These are phyloP conservation scores for Pelecanus crispus DNA, from an alignment of 2,113 vertebrate species.

Conservation along the genomic window DNA sequence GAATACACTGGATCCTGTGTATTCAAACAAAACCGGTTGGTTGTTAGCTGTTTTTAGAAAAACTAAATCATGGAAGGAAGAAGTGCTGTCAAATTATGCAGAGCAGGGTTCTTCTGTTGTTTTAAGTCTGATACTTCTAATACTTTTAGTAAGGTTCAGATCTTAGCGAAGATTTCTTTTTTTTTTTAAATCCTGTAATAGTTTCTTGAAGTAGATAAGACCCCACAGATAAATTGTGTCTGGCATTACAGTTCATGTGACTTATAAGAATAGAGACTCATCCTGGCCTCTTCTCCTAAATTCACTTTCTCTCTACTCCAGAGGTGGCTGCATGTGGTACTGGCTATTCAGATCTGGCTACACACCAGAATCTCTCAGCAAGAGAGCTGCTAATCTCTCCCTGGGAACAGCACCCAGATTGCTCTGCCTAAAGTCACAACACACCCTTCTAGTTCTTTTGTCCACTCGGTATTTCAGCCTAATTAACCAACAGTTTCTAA, in stretches of 20 bases:
- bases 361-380: not conserved
- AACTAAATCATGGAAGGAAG: not conserved
- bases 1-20: not conserved
- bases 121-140: not conserved
- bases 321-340: not conserved
- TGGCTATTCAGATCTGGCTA: not conserved
- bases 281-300: not conserved
- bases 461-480: not conserved
- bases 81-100: not conserved
- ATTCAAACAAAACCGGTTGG: not conserved
- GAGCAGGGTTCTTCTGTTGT: not conserved
- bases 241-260: not conserved
- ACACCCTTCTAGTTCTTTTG: not conserved
- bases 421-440: conserved; percentile 15
- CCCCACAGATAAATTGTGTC: not conserved
- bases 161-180: not conserved
- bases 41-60: not conserved
- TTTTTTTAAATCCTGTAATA: not conserved
- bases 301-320: not conserved
- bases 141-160: not conserved
- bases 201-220: not conserved
- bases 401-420: not conserved
- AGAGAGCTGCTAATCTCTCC: not conserved
- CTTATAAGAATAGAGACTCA: not conserved
- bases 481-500: not conserved